Conservation (phyloP, 2,888 invertebrate genomes). For the Leptinotarsa tumamoca region DNA sequence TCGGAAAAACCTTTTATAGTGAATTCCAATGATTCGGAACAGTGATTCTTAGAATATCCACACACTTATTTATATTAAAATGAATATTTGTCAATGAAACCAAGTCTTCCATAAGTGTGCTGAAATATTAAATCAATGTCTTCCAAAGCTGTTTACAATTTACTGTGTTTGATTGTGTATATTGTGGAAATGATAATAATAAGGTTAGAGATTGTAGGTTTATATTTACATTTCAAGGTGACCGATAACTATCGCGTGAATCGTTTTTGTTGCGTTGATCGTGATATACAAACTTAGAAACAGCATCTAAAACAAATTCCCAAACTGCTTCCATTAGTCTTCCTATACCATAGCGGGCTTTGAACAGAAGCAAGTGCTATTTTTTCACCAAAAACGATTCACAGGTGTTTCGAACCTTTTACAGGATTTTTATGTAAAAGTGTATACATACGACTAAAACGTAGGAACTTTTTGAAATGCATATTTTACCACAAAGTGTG, state of each 20-base stretch:
- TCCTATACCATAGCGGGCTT: no score
- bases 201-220: background rate
- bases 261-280: background rate
- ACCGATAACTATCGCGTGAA: background rate
- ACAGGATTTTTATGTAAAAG: background rate
- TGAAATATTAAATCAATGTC: constrained; percentile 15
- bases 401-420: background rate
- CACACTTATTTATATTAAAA: constrained; percentile 30
- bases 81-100: background rate
- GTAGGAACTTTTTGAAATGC: background rate
- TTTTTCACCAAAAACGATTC: constrained; percentile 2
- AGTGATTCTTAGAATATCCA: constrained; percentile 2
- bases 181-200: background rate
- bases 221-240: background rate
- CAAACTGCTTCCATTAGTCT: no score
- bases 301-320: no score
- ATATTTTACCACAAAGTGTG: background rate
- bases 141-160: constrained; percentile 15
- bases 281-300: no score
- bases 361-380: background rate
- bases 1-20: background rate
- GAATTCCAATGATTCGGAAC: no score
- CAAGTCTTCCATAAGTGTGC: constrained; percentile 46
- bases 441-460: background rate
- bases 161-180: constrained; percentile 14